Evolutionary conservation across 2,888 invertebrate species (phyloP), one percentile per base, ranked within the genome.

Genomic region (Agonopterix heracliana): DNA sequence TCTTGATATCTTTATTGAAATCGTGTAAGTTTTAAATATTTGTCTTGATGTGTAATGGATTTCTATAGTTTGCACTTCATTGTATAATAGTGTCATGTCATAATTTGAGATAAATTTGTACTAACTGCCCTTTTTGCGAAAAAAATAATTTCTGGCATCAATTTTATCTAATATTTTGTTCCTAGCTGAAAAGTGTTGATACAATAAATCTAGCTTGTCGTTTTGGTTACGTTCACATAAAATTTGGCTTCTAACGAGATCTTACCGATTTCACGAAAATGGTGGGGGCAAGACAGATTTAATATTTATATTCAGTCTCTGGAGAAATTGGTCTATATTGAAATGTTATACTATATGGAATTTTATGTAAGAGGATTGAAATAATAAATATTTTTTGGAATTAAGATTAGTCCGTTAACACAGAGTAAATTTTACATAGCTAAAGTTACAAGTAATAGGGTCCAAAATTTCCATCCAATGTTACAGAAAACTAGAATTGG

Each of bases 401-500:
- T 68, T 70, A 68, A 68, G 62, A 61, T 67, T 66, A 69, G 68
- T 70, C 74, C 68, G 69, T 70, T 77, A 70, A 69, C 81, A 77
- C 84, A 82, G 85, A 85, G 80, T 78, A 78, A 74, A 64, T 72
- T 67, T 67, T 60, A 74, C 63, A 66, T 66, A 72, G 68, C 61
- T 72, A 38, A 34, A 13, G 9, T 9, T 71, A 71, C 67, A 76
- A 78, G 71, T 74, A 76, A 81, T 81, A 81, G 87, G 86, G 87
- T 86, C 87, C 86, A 88, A 87, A 75, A 63, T 78, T 64, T 86
- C 86, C 87, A 86, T 87, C 87, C 85, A 85, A 74, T 71, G 66
- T 71, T 74, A 67, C 77, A 77, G 76, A 36, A 75, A 72, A 67
- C 74, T 71, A 65, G 71, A 75, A 71, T 79, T 81, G 84, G 83